phyloP scores from a whole-genome alignment of 2,113 vertebrate genomes.

The Pluvianellus socialis region DNA sequence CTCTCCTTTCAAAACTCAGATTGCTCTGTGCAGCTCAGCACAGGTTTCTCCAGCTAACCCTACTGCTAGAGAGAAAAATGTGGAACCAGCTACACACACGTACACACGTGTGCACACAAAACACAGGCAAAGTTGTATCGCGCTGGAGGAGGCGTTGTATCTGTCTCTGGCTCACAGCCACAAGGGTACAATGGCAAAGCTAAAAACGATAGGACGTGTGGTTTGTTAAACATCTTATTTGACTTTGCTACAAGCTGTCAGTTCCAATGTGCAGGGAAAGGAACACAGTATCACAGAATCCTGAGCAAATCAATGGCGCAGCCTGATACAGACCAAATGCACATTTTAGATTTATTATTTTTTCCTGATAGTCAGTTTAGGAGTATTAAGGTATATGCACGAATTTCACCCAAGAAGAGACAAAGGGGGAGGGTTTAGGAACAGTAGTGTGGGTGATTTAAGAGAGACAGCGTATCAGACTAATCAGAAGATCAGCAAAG shows the following conservation, averaged over 20 bases:
- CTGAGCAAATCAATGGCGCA: conserved; percentile 23
- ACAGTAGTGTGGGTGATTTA: conserved; percentile 42
- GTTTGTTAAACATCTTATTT: conserved; percentile 72
- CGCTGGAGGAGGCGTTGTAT: not conserved
- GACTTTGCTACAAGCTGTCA: conserved; percentile 61
- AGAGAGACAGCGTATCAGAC: conserved; percentile 76
- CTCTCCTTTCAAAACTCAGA: not conserved
- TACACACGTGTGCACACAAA: not conserved
- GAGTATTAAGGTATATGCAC: not conserved
- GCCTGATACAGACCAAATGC: not conserved
- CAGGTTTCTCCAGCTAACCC: not conserved
- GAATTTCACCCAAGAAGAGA: not conserved
- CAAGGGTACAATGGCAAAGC: conserved; percentile 48
- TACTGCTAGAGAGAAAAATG: not conserved
- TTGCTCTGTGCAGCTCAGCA: not conserved
- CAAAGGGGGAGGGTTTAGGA: conserved; percentile 37
- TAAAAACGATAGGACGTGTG: conserved; percentile 49
- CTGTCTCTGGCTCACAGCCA: conserved; percentile 44
- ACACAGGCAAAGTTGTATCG: not conserved
- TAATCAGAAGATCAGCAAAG: conserved; percentile 83
- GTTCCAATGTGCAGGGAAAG: conserved; percentile 13
- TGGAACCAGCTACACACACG: not conserved
- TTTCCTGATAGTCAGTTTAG: not conserved
- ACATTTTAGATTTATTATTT: not conserved
- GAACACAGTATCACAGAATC: conserved; percentile 27